Evolutionary conservation across 2,113 vertebrate genomes (phyloP).

Genomic region (Microtus oregoni): DNA sequence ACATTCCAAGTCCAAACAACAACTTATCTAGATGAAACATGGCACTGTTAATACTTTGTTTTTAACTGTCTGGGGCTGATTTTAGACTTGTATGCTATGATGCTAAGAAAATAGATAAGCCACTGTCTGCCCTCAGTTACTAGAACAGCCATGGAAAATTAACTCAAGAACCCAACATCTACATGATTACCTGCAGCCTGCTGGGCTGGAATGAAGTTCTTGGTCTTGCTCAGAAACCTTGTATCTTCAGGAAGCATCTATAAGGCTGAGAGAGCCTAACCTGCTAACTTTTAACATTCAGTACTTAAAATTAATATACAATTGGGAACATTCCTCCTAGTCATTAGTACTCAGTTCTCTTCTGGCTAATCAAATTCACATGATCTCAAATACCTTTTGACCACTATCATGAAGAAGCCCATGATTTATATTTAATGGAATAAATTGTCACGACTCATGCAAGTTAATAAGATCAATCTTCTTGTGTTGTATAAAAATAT

Average conservation of each 20-base stretch:
- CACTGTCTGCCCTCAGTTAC: not conserved
- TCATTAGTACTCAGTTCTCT: constrained; percentile 7
- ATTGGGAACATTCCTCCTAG: not conserved
- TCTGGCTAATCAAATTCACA: constrained; percentile 34
- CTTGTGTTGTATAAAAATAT: constrained; percentile 18
- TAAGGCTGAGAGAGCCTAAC: not conserved
- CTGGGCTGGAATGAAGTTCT: not conserved
- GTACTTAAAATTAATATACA: not conserved
- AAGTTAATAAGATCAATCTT: constrained; percentile 16
- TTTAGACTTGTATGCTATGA: not conserved
- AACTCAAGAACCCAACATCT: not conserved
- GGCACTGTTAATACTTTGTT: not conserved
- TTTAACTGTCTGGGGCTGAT: not conserved
- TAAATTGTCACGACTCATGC: constrained; percentile 11
- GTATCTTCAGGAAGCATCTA: not conserved
- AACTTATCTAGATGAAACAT: not conserved
- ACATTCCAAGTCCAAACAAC: not conserved
- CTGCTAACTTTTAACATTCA: not conserved
- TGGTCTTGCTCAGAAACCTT: not conserved
- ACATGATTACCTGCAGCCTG: not conserved
- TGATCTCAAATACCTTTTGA: constrained; percentile 23
- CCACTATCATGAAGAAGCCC: not conserved
- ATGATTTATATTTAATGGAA: not conserved
- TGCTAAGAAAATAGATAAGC: not conserved
- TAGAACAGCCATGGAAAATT: not conserved